Conservation (phyloP, 1,140 invertebrate species). For the Meloidogyne chitwoodi region DNA sequence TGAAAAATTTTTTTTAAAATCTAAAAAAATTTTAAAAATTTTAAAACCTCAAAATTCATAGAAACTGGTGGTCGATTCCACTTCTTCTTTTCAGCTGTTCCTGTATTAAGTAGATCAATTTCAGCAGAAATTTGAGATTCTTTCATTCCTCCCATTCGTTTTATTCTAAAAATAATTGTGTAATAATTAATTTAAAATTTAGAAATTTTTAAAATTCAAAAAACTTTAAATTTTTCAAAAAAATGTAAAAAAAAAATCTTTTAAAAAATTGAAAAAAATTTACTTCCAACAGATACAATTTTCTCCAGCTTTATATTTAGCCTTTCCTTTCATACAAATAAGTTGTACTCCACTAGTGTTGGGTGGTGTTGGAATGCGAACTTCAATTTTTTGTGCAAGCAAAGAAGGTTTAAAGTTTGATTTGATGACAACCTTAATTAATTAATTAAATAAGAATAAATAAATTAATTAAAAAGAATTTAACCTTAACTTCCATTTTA, state of each 20-base stretch:
- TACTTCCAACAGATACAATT: constrained; percentile 99
- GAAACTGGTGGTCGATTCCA: constrained; percentile 99
- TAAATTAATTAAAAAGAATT: neutral
- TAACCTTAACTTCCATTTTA: constrained; percentile 99
- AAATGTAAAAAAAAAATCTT: no score
- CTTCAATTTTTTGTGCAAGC: constrained; percentile 95
- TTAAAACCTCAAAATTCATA: constrained; percentile 94
- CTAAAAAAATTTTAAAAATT: constrained; percentile 1
- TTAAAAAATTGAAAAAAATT: constrained; percentile 60
- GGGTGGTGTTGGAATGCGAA: constrained; percentile 91
- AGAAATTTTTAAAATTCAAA: neutral
- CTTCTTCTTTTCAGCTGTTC: constrained; percentile 87
- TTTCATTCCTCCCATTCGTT: constrained; percentile 99
- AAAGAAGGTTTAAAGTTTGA: constrained; percentile 99
- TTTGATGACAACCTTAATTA: constrained; percentile 80
- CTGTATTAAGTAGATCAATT: constrained; percentile 96
- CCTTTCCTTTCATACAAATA: constrained; percentile 97
- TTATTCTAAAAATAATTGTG: constrained; percentile 79
- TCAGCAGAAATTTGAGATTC: constrained; percentile 98
- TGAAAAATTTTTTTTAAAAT: constrained; percentile 37
- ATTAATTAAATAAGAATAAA: neutral
- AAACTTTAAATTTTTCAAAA: neutral
- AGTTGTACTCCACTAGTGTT: constrained; percentile 98
- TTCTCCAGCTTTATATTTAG: constrained; percentile 98
- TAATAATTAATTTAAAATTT: neutral